Evolutionary conservation across 64 coral and sea anemone genomes (phyloP), one percentile per base, ranked within the genome.

Genomic region (Actinia equina): DNA sequence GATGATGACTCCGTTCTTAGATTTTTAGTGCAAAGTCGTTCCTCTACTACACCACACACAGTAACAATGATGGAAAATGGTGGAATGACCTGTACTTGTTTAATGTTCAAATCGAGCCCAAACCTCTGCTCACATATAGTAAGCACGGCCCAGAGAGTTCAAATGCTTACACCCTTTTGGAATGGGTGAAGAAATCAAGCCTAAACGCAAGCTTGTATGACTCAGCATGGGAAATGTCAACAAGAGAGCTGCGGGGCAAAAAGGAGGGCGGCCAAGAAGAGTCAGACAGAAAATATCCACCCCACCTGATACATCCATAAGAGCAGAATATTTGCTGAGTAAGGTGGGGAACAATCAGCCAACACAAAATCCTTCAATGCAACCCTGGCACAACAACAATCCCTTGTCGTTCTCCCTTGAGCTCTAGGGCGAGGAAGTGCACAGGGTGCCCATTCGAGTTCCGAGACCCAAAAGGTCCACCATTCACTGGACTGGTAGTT

Each of bases 61-160:
- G 86, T 93, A 19, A 77, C 80, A 18, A 53, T 93, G 17, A 77
- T 20, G 45, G 91, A 88, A 43, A 88, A 79, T 53, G 86, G 86
- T 14, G 30, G 85, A 44, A 89, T 86, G 82, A 93, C 71, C 19
- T 93, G 71, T 57, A 82, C 51, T 46, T 93, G 92, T 10, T 16
- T 93, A 69, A 93, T 89, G 92, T 93, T 89, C 59, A 89, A 86
- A 52, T 93, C 92, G 37, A 93, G 82, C 86, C 83, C 83, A 46
- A 93, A 93, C 51, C 42, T 89, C 43, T 89, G 87, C 77, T 93
- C 87, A 12, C 92, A 93, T 67, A 84, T 60, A 65, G 69, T 93
- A 22, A 74, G 82, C 55, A 77, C 83, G 49, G 82, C 92, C 9
- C 86, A 93, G 56, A 88, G 88, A 88, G 37, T 80, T 23, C 83